Base-by-base conservation (phyloP, 2,113 vertebrate species). In the Chionis minor region DNA sequence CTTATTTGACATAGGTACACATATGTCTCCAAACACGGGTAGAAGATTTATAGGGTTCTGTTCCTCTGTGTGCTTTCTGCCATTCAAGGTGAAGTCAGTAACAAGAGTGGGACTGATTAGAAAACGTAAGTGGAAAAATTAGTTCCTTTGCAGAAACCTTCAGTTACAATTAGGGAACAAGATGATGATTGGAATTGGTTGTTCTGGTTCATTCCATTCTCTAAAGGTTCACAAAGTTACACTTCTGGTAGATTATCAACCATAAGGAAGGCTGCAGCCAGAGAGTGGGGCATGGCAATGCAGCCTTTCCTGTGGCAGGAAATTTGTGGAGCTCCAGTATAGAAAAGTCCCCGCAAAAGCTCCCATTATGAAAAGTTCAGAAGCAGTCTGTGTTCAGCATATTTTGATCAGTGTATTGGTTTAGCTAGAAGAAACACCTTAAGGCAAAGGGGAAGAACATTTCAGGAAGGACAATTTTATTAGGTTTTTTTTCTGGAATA, bases 251-350 rank as follows among this genome's bases (percentile, higher is more conserved):
- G 44, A 52, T 90, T 90, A 74, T 92, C 45, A 67, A 35, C 58
- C 9, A 6, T 62, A 56, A 90, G 75, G 86, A 91, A 73, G 28
- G 26, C 80, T 88, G 58, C 80, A 86, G 54, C 30, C 55, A 78
- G 59, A 55, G 63, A 24, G n/a, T 71, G 20, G 63, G 65, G 94
- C 77, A 71, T 27, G 69, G 83, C 33, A 61, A 7, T 71, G 59
- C 80, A 92, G n/a, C 28, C 22, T 32, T 94, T 97, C 88, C 91
- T 85, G 89, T n/a, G 21, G 27, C 73, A 92, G 78, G 73, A 94
- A 86, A 91, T 74, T 56, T 95, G 42, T 45, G 45, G 54, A 87
- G 32, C 30, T 92, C 9, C 10, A 9, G 20, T 59, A 38, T 27
- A 65, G 44, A 67, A 79, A 87, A 81, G 19, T 55, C 14, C 19